Base-by-base conservation (phyloP, 2,888 invertebrate genomes). In the Drosophila buzzatii region DNA sequence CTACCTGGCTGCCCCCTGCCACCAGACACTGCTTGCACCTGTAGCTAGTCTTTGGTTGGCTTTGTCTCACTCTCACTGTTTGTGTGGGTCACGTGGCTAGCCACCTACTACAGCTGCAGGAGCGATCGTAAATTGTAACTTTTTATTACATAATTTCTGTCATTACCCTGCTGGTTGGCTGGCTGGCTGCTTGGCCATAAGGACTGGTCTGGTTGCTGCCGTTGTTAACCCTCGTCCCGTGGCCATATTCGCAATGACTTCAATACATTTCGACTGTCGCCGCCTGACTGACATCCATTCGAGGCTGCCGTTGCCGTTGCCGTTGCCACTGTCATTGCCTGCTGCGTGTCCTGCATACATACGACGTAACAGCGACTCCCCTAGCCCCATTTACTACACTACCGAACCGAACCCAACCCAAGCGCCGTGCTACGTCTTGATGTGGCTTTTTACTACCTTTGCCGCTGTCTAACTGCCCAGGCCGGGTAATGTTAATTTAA, bases 61-160 rank as follows among this genome's bases (percentile, higher is more conserved):
- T 31, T n/a, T 53, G 53, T 33, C 33, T 33, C 51, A 12, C 51
- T 23, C 53, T 41, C 60, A 33, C 37, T 42, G 62, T 57, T 47
- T 60, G 59, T 57, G 74, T 79, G 73, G 85, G 83, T 85, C 88
- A 85, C 84, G 84, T 85, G 85, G 73, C 53, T 62, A 69, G 39
- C 53, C 60, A 60, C 55, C 56, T 58, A 39, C 61, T 45, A 37
- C 65, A 51, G 58, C 57, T 64, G 63, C 59, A 51, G 69, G 56
- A 66, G 77, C 79, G 88, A 89, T 90, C 91, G 90, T 91, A 91
- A 91, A 91, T 91, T 91, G 90, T 83, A 90, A 88, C 88, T 88
- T 91, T 91, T 91, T 91, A 91, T 91, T 91, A 91, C 89, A 90
- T 91, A 90, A 91, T 91, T 91, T 91, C 88, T 90, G 90, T 86